Conservation (phyloP, 1,140 invertebrate species). For the Atta texana region DNA sequence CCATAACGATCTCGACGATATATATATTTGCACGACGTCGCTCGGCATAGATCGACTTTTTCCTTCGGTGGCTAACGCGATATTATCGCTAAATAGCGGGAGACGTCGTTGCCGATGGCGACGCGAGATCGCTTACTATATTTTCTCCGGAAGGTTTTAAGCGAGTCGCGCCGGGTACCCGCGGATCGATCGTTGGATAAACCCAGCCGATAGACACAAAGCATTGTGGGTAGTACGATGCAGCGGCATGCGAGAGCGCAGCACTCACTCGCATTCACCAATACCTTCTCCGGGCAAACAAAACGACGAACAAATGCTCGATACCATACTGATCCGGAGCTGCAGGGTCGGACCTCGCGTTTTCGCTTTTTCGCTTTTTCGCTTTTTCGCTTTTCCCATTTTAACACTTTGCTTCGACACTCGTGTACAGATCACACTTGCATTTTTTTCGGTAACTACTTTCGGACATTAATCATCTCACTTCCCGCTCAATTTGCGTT, state of each 20-base stretch:
- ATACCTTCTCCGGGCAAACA: constrained; percentile 73
- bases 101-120: constrained; percentile 74
- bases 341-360: constrained; percentile 66
- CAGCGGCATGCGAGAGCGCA: constrained; percentile 71
- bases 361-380: background rate
- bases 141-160: constrained; percentile 75
- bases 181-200: constrained; percentile 76
- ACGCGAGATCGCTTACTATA: constrained; percentile 74
- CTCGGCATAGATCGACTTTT: constrained; percentile 4
- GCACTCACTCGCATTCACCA: constrained; percentile 68
- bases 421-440: background rate
- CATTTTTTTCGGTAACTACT: background rate
- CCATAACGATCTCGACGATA: constrained; percentile 20
- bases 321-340: constrained; percentile 73
- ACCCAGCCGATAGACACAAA: constrained; percentile 75
- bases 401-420: background rate
- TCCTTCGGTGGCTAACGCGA: constrained; percentile 66
- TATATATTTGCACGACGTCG: constrained; percentile 38
- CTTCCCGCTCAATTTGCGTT: background rate
- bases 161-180: constrained; percentile 69
- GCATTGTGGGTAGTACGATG: constrained; percentile 73
- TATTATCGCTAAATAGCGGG: constrained; percentile 73
- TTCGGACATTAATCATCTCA: background rate
- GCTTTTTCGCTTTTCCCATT: background rate
- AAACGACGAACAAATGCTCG: constrained; percentile 75